Evolutionary conservation across 2,888 invertebrate species (phyloP).

Genomic region (Diogma glabrata): DNA sequence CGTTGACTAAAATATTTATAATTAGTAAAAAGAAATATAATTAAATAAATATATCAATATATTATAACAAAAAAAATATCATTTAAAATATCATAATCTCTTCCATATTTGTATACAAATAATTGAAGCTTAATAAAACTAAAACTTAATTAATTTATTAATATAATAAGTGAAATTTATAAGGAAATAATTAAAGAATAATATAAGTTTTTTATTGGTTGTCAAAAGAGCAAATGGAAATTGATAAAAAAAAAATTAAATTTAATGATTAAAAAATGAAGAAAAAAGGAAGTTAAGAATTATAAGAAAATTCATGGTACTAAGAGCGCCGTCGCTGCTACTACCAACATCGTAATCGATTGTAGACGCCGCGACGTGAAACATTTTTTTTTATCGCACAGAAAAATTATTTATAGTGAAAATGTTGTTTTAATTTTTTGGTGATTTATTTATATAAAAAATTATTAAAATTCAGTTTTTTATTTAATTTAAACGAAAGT

Average conservation of each 20-base stretch:
- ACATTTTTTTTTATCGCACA: conserved; percentile 9
- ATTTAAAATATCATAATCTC: too few species aligned
- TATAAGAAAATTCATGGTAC: conserved; percentile 4
- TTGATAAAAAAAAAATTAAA: conserved; percentile 4
- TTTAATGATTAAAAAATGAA: neutral
- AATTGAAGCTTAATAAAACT: too few species aligned
- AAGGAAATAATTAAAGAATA: conserved; percentile 3
- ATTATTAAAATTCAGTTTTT: too few species aligned
- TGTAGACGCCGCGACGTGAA: conserved; percentile 18
- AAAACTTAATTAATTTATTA: neutral
- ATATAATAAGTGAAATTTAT: neutral
- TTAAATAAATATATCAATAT: neutral
- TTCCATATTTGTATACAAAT: too few species aligned
- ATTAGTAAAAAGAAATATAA: neutral
- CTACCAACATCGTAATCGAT: conserved; percentile 19
- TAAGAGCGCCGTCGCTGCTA: conserved; percentile 14
- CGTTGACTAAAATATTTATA: neutral
- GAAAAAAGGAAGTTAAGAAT: conserved; percentile 8
- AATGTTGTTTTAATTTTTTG: neutral
- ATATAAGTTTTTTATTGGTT: neutral
- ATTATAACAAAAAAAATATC: neutral
- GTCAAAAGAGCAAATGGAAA: conserved; percentile 2
- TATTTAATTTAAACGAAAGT: too few species aligned
- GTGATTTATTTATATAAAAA: conserved; percentile 1
- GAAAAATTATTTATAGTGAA: neutral